phyloP scores from a whole-genome alignment of 2,113 vertebrate species.

The Dicerorhinus sumatrensis region DNA sequence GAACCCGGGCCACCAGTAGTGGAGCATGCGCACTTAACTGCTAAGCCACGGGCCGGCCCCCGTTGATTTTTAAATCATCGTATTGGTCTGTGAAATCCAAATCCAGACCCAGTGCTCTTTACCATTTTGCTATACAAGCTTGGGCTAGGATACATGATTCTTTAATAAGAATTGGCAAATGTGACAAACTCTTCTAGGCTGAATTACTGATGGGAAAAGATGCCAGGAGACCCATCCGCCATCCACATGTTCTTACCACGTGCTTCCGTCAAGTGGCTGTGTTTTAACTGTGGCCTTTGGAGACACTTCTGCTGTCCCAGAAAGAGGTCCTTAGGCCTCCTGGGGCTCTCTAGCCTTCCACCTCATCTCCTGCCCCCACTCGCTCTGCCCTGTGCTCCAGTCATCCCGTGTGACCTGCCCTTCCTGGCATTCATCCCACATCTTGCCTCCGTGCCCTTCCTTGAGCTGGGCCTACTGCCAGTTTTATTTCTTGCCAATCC shows the following conservation, averaged over 20 bases:
- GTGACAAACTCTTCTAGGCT: neutral
- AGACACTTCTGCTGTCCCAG: neutral
- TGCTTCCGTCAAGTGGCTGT: neutral
- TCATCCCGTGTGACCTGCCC: neutral
- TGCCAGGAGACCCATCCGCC: neutral
- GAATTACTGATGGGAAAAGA: neutral
- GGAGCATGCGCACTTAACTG: too few species aligned
- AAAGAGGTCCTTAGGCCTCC: neutral
- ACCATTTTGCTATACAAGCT: slow-evolving; percentile 23
- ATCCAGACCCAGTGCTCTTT: neutral
- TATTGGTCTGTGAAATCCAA: slow-evolving; percentile 26
- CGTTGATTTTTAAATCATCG: slow-evolving; percentile 49
- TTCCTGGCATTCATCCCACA: neutral
- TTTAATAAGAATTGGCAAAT: slow-evolving; percentile 28
- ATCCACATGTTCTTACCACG: neutral
- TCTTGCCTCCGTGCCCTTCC: neutral
- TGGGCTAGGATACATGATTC: neutral
- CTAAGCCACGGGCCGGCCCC: too few species aligned
- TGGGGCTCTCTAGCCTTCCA: neutral
- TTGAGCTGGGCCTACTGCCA: neutral
- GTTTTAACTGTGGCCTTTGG: neutral
- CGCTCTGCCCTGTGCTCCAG: neutral
- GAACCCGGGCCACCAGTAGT: too few species aligned
- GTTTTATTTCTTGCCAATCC: neutral
- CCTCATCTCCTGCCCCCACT: neutral